These are phyloP conservation scores for Ranitomeya imitator DNA, from an alignment of 2,113 vertebrate species.

Conservation along the genomic window DNA sequence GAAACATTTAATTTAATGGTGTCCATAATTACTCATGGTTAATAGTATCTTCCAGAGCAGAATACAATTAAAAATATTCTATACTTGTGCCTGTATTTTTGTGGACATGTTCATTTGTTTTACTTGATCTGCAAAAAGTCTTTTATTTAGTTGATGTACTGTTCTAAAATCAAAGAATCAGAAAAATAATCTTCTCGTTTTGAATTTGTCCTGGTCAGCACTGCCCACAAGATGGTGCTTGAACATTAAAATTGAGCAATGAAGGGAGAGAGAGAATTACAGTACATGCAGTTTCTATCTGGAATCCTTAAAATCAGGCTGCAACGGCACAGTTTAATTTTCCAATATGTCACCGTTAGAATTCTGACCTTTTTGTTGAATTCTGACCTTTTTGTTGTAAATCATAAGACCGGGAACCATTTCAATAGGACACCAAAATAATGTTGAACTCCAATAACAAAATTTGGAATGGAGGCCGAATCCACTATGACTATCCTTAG, in stretches of 20 bases:
- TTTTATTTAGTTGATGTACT: neutral
- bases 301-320: neutral
- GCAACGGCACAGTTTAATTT: neutral
- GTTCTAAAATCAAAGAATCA: neutral
- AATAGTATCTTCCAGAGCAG: too few species aligned
- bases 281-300: neutral
- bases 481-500: neutral
- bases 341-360: neutral
- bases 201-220: neutral
- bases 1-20: too few species aligned
- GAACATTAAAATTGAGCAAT: neutral
- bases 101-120: too few species aligned
- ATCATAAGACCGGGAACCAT: neutral
- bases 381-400: neutral
- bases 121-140: too few species aligned
- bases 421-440: too few species aligned
- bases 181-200: neutral
- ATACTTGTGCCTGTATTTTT: too few species aligned
- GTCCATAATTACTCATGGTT: too few species aligned
- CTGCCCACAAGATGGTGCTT: slow-evolving; percentile 27
- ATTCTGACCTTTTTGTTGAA: neutral
- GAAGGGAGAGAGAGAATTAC: neutral
- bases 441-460: neutral
- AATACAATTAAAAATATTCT: too few species aligned
- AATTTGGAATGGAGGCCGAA: neutral